Evolutionary conservation across 1,140 invertebrate species (phyloP), one percentile per base, ranked within the genome.

Genomic region (Latrodectus geometricus): DNA sequence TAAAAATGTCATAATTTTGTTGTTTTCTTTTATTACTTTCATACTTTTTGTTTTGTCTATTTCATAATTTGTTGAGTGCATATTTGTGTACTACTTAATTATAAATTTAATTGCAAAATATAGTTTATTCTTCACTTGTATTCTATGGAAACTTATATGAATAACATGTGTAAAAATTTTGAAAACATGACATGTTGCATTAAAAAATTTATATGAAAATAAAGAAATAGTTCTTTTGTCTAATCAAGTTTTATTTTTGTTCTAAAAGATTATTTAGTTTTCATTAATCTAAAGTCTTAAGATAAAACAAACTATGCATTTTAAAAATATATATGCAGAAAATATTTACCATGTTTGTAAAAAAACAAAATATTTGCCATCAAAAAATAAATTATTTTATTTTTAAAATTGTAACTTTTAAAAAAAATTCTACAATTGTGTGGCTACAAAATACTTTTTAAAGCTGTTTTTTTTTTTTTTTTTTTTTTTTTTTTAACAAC

Each of bases 11-110:
- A 35, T 35, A 35, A 5, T 65, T 11, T 77, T 35, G 35, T 72
- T 72, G 35, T 23, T 72, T n/a, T 72, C 23, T 20, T 74, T 52
- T n/a, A 69, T 81, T 54, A 52, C 11, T 78, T 78, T 78, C 76
- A 78, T 78, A 11, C 17, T 61, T 61, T 14, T 61, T 14, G 11
- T 61, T 69, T 35, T 81, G 49, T 70, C 14, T 11, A 69, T 81
- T 78, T 70, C 68, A 70, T 61, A 50, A 70, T 81, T 70, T 81
- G 54, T 23, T 72, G 54, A 81, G 50, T 81, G 50, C 68, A 70
- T 70, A n/a, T n/a, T 70, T 35, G n/a, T 81, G 50, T 81, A 23
- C 17, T 81, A 70, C 69, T 81, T 81, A 54, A 81, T 56, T 81
- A 12, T 61, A 61, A 61, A 8, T 11, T 61, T 61, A 61, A 61